Evolutionary conservation across 2,797 vertebrate species (phyloP).

Genomic region (Enteromius radiatus): DNA sequence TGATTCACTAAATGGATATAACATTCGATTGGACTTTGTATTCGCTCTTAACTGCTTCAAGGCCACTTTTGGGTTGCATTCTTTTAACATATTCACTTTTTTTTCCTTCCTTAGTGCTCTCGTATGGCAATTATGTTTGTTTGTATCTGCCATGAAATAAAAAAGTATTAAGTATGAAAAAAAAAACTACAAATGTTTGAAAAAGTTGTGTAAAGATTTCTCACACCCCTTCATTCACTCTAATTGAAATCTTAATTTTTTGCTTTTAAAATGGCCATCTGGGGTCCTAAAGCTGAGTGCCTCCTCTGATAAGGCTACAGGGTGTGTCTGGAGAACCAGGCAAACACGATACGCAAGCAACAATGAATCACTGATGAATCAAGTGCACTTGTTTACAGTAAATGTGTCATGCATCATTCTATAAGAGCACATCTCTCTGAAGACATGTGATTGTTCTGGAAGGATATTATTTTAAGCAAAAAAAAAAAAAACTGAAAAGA

Average conservation of each 20-base stretch:
- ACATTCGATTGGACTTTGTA: background rate
- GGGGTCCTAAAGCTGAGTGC: background rate
- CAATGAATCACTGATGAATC: slow-evolving; percentile 43
- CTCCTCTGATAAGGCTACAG: background rate
- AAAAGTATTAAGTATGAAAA: too few relatives aligned
- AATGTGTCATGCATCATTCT: slow-evolving; percentile 9
- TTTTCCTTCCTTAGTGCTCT: background rate
- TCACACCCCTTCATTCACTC: background rate
- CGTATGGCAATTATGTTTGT: background rate
- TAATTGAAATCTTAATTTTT: background rate
- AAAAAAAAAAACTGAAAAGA: background rate
- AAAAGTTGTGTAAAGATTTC: background rate
- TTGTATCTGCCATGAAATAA: too few relatives aligned
- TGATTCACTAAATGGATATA: background rate
- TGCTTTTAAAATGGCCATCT: background rate
- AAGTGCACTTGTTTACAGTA: slow-evolving; percentile 25
- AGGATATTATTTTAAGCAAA: background rate
- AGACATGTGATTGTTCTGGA: slow-evolving; percentile 5
- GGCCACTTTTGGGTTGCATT: background rate
- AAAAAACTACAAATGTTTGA: background rate
- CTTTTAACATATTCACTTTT: background rate
- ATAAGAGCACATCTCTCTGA: background rate
- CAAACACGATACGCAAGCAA: background rate
- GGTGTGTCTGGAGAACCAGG: slow-evolving; percentile 29
- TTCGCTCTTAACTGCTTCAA: background rate